Base-by-base conservation (phyloP, 2,113 vertebrate species). In the Vanacampus margaritifer region DNA sequence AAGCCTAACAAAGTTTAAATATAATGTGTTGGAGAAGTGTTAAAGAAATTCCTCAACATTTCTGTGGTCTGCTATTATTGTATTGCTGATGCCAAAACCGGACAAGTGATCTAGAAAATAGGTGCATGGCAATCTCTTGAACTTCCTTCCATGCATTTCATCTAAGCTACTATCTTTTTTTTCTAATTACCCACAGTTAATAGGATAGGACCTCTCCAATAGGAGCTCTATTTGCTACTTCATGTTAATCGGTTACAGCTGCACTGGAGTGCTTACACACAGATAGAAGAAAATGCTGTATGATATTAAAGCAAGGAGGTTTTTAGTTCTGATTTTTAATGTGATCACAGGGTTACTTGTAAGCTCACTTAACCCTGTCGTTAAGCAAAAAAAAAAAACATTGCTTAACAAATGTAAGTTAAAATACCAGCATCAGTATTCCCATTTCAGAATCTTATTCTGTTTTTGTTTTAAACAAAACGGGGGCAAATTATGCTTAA, bases 191-290 rank as follows among this genome's bases (percentile, higher is more conserved):
- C 58, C 50, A 57, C 58, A 70, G 60, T 65, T 72, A 66, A 75
- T 71, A 43, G 63, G 54, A 57, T 7, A 57, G 54, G 23, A 54
- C 83, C 83, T 76, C 75, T 78, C 67, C 77, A 81, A 64, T 74
- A 72, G 69, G 72, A 78, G 73, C 79, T 79, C 80, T 71, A 81
- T 75, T 78, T 46, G 71, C 82, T 80, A 73, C 81, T 86, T 72
- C 75, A 77, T 68, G 70, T 68, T 92, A 92, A 92, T 91, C 82
- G 74, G 80, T 72, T 77, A 77, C 90, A 91, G 91, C 91, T 92
- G 90, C 82, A 81, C 46, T 85, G 66, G 79, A 90, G 81, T 78
- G 86, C 80, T 78, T 81, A 66, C 68, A 74, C 67, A 51, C 58
- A 74, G 73, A 77, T 57, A 54, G 73, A 70, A 53, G 59, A 65